Conservation (phyloP, 2,797 vertebrate genomes). For the Macropus fuliginosus region DNA sequence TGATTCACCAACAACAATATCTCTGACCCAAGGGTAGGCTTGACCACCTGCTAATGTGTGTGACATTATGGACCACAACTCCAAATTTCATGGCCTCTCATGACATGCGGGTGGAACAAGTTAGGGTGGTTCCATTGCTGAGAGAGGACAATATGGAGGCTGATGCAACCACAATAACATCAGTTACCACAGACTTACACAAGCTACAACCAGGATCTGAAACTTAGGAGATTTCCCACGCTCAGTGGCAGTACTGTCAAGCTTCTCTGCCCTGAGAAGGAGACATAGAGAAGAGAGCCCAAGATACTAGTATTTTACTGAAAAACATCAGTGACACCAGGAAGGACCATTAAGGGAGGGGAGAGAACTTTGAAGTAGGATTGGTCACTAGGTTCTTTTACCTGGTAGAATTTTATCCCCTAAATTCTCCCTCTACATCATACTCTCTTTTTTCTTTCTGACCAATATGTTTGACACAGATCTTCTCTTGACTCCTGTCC, state of each 20-base stretch:
- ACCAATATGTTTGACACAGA: neutral
- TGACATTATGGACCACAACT: conserved; percentile 20
- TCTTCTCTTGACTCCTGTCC: neutral
- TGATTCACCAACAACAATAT: neutral
- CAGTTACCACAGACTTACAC: conserved; percentile 68
- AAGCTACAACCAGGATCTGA: conserved; percentile 75
- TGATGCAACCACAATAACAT: conserved; percentile 70
- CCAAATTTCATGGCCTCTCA: neutral
- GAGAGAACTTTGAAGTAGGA: conserved; percentile 77
- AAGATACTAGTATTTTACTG: conserved; percentile 79
- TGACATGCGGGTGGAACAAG: conserved; percentile 40
- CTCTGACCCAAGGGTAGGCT: conserved; percentile 44
- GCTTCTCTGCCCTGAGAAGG: conserved; percentile 81
- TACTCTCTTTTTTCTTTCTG: neutral
- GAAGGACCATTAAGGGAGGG: conserved; percentile 78
- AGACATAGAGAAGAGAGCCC: conserved; percentile 71
- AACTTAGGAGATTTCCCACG: conserved; percentile 74
- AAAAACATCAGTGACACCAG: conserved; percentile 73
- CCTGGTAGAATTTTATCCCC: conserved; percentile 16
- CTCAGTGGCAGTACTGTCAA: conserved; percentile 73
- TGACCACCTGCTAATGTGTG: conserved; percentile 50
- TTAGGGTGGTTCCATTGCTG: conserved; percentile 24
- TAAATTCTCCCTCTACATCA: neutral
- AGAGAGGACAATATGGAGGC: conserved; percentile 59
- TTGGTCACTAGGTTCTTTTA: conserved; percentile 40